Evolutionary conservation across 1,140 invertebrate species (phyloP), one percentile per base, ranked within the genome.

Genomic region (Hormaphis cornu): DNA sequence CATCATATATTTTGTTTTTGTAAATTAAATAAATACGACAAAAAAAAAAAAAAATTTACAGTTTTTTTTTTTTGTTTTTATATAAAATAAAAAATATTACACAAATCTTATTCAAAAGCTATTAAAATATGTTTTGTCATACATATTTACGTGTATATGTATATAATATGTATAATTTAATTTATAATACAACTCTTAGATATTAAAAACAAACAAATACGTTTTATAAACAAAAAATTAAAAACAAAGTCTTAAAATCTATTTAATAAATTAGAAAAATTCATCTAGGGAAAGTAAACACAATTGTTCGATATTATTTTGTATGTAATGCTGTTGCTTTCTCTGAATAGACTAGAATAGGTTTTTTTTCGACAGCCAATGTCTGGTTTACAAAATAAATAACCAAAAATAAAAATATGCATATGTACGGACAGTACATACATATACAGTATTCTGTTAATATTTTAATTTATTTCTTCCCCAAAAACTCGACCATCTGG

Each of bases 401-500:
- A 42, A 56, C 37, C 30, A 59, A 56, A 33, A 26, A 61, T 48
- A 52, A 37, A 37, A 61, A 61, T 50, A 63, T 46, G 48, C 33
- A 48, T 58, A 58, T 40, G 28, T 35, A 63, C 10, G 44, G 26
- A 30, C 20, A 46, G 12, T 10, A n/a, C 12, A 30, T 50, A 48
- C 61, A 48, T 66, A 66, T 35, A 66, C 44, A 1, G 5, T 50
- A 63, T 33, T 63, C 22, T 50, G 54, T 58, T 35, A 58, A 46
- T 58, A 52, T 54, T 44, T n/a, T 58, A 58, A 69, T 56, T 70
- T 59, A 70, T 72, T 73, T 72, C 66, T 72, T 71, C 44, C 83
- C 83, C 76, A 84, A 78, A 76, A 81, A 82, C 76, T 83, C 82
- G 74, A 82, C 82, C 80, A 85, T 84, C 75, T 83, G 80, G 73